Evolutionary conservation across 2,888 invertebrate genomes (phyloP), one percentile per base, ranked within the genome.

Genomic region (Bellardia pandia): DNA sequence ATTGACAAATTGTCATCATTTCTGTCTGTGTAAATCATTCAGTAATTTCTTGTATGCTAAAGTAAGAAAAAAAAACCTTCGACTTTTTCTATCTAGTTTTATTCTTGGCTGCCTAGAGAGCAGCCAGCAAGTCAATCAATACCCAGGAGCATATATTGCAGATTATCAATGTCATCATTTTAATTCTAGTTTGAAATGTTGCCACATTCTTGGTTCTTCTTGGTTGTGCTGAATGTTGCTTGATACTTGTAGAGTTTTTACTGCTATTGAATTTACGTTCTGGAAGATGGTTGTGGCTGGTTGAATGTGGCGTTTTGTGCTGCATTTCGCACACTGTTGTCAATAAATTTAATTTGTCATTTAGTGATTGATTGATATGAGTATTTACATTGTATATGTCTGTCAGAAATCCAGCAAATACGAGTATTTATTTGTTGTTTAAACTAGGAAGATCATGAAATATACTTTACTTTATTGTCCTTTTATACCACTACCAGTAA

Each of bases 291-390:
- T 16, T 76, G 40, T 16, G 60, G 60, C 40, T 68, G 23, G 37
- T 42, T 62, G 56, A 23, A 42, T 81, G 56, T 30, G 64, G 45
- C 6, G 33, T 11, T 2, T 45, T 60, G 45, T 30, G 14, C 60
- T 69, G 74, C 48, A 74, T 48, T 72, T 74, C 14, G 42, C 69
- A 71, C 74, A 74, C 58, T 78, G 37, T 48, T 75, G 82, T 45
- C 86, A 84, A 80, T 83, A 83, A 83, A 86, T 79, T 86, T 80
- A 86, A 83, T 83, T 86, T 86, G 83, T 84, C 83, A 83, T 83
- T 80, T 68, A 14, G 33, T 83, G 86, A 83, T 84, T 86, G 86
- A 86, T 86, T 76, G 75, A 66, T 75, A 66, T 58, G 66, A 78
- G 42, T 77, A 66, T 77, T 66, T 64, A 30, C 40, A 37, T 64